Conservation (phyloP, 2,113 vertebrate genomes). For the Camelus bactrianus region DNA sequence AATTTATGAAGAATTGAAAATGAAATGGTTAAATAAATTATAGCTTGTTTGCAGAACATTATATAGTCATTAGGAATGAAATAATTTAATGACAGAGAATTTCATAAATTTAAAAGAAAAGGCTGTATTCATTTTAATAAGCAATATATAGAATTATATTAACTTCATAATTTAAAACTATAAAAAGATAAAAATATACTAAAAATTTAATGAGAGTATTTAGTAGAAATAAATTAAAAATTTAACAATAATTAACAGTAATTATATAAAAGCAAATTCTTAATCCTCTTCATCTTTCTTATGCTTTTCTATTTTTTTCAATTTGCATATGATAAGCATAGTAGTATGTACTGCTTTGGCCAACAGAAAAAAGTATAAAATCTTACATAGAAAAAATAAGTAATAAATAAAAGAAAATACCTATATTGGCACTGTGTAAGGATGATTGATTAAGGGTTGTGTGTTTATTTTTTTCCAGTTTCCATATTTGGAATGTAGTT, state of each 20-base stretch:
- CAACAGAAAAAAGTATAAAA: not conserved
- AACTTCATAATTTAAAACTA: not conserved
- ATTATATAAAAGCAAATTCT: not conserved
- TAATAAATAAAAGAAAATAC: not conserved
- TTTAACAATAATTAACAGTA: not conserved
- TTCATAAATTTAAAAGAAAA: not conserved
- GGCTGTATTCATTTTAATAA: not conserved
- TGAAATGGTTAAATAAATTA: not conserved
- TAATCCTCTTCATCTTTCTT: not conserved
- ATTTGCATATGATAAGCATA: not conserved
- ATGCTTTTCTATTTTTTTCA: not conserved
- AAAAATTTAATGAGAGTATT: not conserved
- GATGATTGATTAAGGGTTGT: not conserved
- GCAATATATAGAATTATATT: not conserved
- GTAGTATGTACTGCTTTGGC: not conserved
- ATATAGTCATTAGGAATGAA: conserved; percentile 17
- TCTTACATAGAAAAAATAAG: not conserved
- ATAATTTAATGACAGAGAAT: not conserved
- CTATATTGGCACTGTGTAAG: not conserved
- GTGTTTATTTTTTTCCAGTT: not conserved
- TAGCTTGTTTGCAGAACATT: conserved; percentile 12
- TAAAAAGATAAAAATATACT: not conserved
- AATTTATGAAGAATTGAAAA: not conserved
- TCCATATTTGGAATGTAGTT: not conserved
- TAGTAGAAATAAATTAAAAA: not conserved